These are phyloP conservation scores for Psittacula cyanocephala DNA, from an alignment of 2,113 vertebrate species.

Conservation along the genomic window DNA sequence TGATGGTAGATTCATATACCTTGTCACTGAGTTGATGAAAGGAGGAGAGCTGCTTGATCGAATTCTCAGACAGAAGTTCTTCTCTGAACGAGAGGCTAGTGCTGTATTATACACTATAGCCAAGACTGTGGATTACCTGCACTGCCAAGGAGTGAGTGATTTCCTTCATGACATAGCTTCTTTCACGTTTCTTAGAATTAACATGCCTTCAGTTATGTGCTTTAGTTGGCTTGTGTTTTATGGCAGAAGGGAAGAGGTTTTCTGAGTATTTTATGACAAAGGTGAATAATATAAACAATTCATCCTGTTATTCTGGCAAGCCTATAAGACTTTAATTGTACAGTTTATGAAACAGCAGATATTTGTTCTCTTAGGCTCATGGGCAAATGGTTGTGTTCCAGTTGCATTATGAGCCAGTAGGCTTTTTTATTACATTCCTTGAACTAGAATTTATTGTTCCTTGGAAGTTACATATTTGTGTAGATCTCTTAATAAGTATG, in stretches of 20 bases:
- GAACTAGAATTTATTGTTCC: neutral
- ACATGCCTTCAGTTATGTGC: neutral
- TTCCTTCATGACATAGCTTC: neutral
- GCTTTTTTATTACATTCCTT: neutral
- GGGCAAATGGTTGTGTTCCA: neutral
- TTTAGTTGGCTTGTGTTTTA: neutral
- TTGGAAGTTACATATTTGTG: neutral
- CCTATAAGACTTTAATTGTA: neutral
- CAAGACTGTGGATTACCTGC: constrained; percentile 96
- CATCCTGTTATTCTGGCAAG: neutral
- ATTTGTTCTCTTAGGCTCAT: neutral
- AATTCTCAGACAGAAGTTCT: constrained; percentile 94
- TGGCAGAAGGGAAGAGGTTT: neutral
- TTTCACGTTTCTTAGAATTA: neutral
- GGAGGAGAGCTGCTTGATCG: constrained; percentile 94
- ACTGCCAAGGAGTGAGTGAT: constrained; percentile 91
- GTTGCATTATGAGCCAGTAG: neutral
- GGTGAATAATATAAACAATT: neutral
- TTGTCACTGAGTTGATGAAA: constrained; percentile 96
- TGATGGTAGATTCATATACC: constrained; percentile 91
- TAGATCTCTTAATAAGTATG: neutral
- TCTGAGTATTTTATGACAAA: neutral
- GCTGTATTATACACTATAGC: constrained; percentile 92
- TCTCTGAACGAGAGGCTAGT: constrained; percentile 93
- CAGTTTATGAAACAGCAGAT: neutral